Conservation (phyloP, 2,888 invertebrate species). For the Apoderus coryli region DNA sequence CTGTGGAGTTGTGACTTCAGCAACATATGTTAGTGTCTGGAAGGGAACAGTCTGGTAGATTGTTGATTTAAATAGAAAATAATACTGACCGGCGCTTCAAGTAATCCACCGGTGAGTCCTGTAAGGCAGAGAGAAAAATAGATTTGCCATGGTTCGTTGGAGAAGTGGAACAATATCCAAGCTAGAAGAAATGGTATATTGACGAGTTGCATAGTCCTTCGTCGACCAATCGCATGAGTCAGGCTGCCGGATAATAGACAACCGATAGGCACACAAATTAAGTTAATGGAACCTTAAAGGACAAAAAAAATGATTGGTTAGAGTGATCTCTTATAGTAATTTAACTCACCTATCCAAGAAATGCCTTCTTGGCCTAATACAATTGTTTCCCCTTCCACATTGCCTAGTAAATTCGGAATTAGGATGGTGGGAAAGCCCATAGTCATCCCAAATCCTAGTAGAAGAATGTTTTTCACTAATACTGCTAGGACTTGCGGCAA, state of each 20-base stretch:
- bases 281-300: slow-evolving; percentile 53
- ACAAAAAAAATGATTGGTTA: too few relatives aligned
- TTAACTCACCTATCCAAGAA: slow-evolving; percentile 62
- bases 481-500: slow-evolving; percentile 66
- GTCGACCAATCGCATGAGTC: slow-evolving; percentile 57
- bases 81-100: slow-evolving; percentile 62
- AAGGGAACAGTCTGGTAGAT: slow-evolving; percentile 15
- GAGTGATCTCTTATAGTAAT: not conserved
- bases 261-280: slow-evolving; percentile 67
- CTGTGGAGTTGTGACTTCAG: slow-evolving; percentile 70
- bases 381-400: slow-evolving; percentile 28
- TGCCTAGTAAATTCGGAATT: slow-evolving; percentile 54
- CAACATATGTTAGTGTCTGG: slow-evolving; percentile 67
- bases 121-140: slow-evolving; percentile 57
- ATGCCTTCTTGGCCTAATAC: slow-evolving; percentile 45
- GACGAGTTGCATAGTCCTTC: slow-evolving; percentile 59
- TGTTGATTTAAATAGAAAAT: not conserved
- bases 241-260: slow-evolving; percentile 59
- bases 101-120: slow-evolving; percentile 60
- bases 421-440: slow-evolving; percentile 69
- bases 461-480: slow-evolving; percentile 61
- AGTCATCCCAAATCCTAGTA: slow-evolving; percentile 66
- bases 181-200: slow-evolving; percentile 60
- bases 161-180: slow-evolving; percentile 59
- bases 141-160: slow-evolving; percentile 45